Base-by-base conservation (phyloP, 2,797 vertebrate species). In the Coendou prehensilis region DNA sequence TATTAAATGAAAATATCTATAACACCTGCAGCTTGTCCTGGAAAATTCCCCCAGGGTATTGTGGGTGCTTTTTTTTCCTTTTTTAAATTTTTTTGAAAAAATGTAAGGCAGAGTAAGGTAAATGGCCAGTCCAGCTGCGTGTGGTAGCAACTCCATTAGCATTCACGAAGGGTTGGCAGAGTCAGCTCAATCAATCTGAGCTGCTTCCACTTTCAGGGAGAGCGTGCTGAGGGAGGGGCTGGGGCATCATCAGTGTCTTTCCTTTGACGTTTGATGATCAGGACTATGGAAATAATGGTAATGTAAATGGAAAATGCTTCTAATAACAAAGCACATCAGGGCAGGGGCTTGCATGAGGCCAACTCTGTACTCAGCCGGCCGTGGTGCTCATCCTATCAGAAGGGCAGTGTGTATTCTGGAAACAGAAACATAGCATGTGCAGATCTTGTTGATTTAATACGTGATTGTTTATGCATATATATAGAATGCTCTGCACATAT, bases 1-100 rank as follows among this genome's bases (percentile, higher is more conserved):
- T 99, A 99, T 99, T 98, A 98, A 99, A 99, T 99, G 98, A 98
- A 99, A 98, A 99, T 99, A 99, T 98, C 98, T 98, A 98, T 98
- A 98, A 98, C 98, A 99, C 99, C 99, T 99, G 99, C 98, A 99
- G 98, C 98, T 98, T 99, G 98, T 99, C 98, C 98, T 28, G 78
- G 98, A 98, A 98, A 98, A 98, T 98, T 98, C 98, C 98, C 98
- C 98, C 78, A 97, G 98, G 98, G 98, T 97, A 93, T 98, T 98
- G 98, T 98, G 98, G 98, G 98, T 98, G 98, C 98, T 98, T 99
- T 98, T 97, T 97, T 41, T 41, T 41, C 37, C 37, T 41, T 41
- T 41, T 90, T 52, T 61, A 89, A 80, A 47, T 76, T 76, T 63
- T 57, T 61, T 50, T 37, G 33, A 9, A 71, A 94, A 96, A 88